A percentile compares a stretch with the other conserved stretches of the same genome.
phyloP scores from a whole-genome alignment of 2,888 invertebrate species.

The Euzophera pinguis region DNA sequence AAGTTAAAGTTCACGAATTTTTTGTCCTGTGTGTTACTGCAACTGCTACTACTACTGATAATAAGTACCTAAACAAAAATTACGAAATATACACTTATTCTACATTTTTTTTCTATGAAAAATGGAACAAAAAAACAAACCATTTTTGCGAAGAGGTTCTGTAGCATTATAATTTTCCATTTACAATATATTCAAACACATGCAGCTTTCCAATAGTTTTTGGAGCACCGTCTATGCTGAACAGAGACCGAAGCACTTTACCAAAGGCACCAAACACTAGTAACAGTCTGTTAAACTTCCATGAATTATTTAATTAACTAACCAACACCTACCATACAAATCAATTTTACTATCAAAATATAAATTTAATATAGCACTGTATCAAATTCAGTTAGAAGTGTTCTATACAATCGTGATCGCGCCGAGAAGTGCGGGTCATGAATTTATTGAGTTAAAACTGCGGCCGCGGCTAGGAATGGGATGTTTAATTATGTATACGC shows the following conservation, averaged over 20 bases:
- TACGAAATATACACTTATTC: background rate
- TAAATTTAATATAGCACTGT: slow-evolving; percentile 1
- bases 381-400: background rate
- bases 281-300: background rate
- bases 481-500: background rate
- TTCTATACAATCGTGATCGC: background rate
- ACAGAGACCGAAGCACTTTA: background rate
- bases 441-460: background rate
- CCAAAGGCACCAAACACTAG: background rate
- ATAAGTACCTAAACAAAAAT: background rate
- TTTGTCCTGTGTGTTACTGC: no score
- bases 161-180: slow-evolving; percentile 20
- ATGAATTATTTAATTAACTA: background rate
- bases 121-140: slow-evolving; percentile 11
- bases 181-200: background rate
- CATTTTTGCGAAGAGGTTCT: slow-evolving; percentile 16
- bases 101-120: no score
- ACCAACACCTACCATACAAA: slow-evolving; percentile 7
- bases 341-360: slow-evolving; percentile 11
- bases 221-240: slow-evolving; percentile 1
- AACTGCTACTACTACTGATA: background rate
- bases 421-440: background rate
- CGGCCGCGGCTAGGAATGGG: background rate
- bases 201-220: background rate
- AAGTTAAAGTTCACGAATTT: no score